Conservation (phyloP, 2,888 invertebrate genomes). For the Furcula furcula region DNA sequence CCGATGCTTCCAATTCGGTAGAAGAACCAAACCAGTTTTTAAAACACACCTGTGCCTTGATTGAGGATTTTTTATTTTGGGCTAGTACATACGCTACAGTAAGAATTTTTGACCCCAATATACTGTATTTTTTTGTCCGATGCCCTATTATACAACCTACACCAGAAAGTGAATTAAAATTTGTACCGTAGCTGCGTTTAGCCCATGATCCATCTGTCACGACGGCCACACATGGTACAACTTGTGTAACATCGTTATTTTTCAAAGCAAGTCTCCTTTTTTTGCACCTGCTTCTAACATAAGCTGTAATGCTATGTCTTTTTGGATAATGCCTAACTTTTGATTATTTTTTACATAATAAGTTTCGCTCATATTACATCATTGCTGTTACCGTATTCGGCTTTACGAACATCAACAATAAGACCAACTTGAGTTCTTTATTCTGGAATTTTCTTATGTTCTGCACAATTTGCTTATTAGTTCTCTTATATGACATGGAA, state of each 20-base stretch:
- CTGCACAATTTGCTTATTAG: no score
- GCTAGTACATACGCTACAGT: not conserved
- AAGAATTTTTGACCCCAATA: not conserved
- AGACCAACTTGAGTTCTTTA: no score
- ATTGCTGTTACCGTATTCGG: no score
- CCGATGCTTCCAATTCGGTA: not conserved
- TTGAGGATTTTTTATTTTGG: not conserved
- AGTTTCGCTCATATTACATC: not conserved
- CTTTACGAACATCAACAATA: no score
- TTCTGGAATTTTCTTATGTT: no score
- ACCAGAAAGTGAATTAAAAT: not conserved
- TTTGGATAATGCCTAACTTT: not conserved
- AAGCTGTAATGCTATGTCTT: not conserved
- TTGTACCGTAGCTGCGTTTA: not conserved
- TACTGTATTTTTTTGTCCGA: not conserved
- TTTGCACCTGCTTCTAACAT: not conserved
- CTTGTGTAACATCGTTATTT: not conserved
- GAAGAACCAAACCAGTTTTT: not conserved
- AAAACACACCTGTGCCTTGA: not conserved
- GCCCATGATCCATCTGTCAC: not conserved
- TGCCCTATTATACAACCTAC: not conserved
- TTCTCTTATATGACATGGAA: no score
- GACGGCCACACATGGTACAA: not conserved
- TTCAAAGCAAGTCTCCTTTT: not conserved
- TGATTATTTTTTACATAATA: not conserved